Percentiles rank a stretch among this genome's conserved stretches.
phyloP scores from a whole-genome alignment of 2,888 invertebrate genomes.

The Luffia ferchaultella region DNA sequence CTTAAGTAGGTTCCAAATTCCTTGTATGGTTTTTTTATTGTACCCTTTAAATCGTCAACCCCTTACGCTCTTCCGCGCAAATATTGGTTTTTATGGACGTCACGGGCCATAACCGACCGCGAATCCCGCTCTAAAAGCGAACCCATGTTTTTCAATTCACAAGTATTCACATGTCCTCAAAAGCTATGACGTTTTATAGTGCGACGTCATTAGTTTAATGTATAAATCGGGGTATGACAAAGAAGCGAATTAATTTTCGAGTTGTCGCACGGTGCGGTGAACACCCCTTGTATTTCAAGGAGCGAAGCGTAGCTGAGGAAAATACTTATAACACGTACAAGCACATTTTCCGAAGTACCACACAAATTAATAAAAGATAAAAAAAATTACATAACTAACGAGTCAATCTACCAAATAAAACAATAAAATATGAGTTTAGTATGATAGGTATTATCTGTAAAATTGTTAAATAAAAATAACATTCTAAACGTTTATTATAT shows the following conservation, averaged over 20 bases:
- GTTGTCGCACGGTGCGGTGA: conserved; percentile 58
- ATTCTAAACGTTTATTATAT: no score
- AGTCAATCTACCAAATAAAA: no score
- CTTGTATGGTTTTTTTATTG: no score
- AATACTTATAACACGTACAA: conserved; percentile 9
- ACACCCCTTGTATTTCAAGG: conserved; percentile 20
- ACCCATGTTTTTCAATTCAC: conserved; percentile 58
- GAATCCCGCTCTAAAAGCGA: conserved; percentile 58
- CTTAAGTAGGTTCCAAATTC: no score
- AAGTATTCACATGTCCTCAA: conserved; percentile 38
- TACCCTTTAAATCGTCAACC: no score
- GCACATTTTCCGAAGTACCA: no score
- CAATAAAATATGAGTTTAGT: no score
- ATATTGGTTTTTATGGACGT: conserved; percentile 57
- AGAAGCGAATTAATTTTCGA: conserved; percentile 63
- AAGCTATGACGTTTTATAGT: conserved; percentile 47
- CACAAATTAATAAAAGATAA: no score
- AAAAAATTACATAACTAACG: no score
- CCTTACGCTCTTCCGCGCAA: conserved; percentile 22
- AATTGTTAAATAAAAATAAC: no score
- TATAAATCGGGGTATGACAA: conserved; percentile 63
- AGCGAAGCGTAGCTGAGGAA: conserved; percentile 6
- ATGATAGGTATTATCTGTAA: no score
- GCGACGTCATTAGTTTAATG: conserved; percentile 58
- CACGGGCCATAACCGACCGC: conserved; percentile 16